phyloP scores from a whole-genome alignment of 2,888 invertebrate genomes.

The Pelosia muscerda region DNA sequence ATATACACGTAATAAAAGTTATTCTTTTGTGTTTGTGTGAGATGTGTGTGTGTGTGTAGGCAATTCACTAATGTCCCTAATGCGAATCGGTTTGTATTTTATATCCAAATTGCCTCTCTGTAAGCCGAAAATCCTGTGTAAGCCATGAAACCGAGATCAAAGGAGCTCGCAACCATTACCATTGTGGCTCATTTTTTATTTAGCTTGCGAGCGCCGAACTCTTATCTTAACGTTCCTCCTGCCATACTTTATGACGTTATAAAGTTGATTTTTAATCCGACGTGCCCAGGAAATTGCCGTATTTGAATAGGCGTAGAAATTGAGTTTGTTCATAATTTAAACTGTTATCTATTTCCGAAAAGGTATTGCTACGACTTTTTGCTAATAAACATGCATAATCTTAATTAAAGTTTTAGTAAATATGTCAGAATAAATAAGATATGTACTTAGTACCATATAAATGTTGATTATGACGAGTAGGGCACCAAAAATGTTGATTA shows the following conservation, averaged over 20 bases:
- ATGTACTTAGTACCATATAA: no score
- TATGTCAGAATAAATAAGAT: no score
- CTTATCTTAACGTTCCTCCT: constrained; percentile 81
- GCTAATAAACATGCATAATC: no score
- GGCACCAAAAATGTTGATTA: no score
- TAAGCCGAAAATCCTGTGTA: constrained; percentile 81
- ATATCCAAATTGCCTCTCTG: constrained; percentile 81
- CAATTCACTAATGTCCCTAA: constrained; percentile 83
- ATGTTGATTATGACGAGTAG: no score
- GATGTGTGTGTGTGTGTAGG: constrained; percentile 12
- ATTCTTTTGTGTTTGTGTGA: constrained; percentile 4
- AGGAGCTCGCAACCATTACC: constrained; percentile 80
- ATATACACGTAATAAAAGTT: neutral
- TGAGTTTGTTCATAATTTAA: constrained; percentile 46
- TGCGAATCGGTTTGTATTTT: constrained; percentile 80
- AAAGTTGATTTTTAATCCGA: constrained; percentile 87
- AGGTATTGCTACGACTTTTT: constrained; percentile 9
- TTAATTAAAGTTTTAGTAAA: no score
- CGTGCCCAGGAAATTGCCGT: constrained; percentile 71
- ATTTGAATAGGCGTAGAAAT: constrained; percentile 62
- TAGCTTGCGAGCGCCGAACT: constrained; percentile 72
- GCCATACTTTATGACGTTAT: constrained; percentile 84
- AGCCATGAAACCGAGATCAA: constrained; percentile 86
- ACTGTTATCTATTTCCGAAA: constrained; percentile 41
- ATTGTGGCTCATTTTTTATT: constrained; percentile 87